Conservation (phyloP, 2,113 vertebrate genomes). For the Tretioscincus oriximinensis region DNA sequence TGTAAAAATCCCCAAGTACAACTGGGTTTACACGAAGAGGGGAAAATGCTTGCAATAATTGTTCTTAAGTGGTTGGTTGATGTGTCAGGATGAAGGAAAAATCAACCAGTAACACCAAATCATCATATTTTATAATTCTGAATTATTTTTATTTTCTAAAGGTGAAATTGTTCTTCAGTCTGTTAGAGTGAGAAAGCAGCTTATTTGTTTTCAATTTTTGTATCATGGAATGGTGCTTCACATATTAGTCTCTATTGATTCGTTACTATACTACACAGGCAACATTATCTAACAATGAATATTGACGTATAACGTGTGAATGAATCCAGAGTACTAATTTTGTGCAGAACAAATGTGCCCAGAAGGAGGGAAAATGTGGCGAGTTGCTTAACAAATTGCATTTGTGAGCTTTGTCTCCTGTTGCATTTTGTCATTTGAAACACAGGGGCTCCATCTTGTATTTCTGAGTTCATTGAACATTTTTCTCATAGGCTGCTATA, state of each 20-base stretch:
- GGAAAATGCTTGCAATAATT: background rate
- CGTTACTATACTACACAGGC: no score
- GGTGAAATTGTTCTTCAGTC: background rate
- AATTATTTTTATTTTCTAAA: background rate
- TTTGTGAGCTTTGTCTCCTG: background rate
- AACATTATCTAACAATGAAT: background rate
- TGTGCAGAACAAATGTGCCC: background rate
- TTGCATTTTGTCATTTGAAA: constrained; percentile 19
- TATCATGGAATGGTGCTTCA: background rate
- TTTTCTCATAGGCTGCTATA: background rate
- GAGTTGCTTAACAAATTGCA: background rate
- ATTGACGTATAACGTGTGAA: background rate
- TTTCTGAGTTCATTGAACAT: background rate
- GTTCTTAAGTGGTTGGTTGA: background rate
- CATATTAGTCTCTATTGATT: background rate
- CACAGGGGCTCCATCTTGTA: constrained; percentile 21
- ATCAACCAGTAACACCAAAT: background rate
- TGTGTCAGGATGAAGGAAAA: background rate
- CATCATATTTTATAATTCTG: background rate
- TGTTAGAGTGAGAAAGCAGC: background rate
- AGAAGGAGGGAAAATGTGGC: background rate
- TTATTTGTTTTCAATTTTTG: background rate
- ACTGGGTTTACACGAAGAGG: background rate
- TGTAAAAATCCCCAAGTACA: background rate
- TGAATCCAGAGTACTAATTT: background rate